These are phyloP conservation scores for Seira ritae DNA, from an alignment of 2,888 invertebrate species.

Conservation along the genomic window DNA sequence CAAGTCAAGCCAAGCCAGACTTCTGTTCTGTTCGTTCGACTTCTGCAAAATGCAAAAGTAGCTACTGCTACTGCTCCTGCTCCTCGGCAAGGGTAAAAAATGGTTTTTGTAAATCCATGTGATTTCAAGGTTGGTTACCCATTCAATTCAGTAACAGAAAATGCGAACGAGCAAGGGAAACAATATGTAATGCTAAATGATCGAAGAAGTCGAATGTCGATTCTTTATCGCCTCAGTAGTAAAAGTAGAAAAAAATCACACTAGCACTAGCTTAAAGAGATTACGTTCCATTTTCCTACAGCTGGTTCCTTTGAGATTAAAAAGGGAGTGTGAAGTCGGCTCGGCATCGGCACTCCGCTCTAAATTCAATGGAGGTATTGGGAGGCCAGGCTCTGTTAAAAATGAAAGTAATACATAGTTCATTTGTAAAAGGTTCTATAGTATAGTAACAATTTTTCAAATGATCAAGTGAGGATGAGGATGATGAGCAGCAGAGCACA, in stretches of 20 bases:
- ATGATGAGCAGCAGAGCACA: conserved; percentile 48
- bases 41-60: conserved; percentile 21
- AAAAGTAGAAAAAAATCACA: not conserved
- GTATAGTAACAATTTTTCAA: not conserved
- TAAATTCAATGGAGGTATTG: not conserved
- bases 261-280: conserved; percentile 8
- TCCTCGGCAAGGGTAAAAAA: conserved; percentile 45
- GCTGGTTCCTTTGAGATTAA: not conserved
- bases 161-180: not conserved
- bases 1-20: no score
- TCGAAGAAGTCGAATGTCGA: no score
- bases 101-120: conserved; percentile 47
- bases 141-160: conserved; percentile 52
- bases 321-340: not conserved
- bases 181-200: conserved; percentile 18
- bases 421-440: conserved; percentile 17
- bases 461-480: conserved; percentile 3
- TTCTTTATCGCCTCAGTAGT: no score
- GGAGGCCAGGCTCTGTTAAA: conserved; percentile 51
- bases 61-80: conserved; percentile 34
- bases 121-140: conserved; percentile 56
- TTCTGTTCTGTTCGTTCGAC: conserved; percentile 13
- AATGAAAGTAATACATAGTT: conserved; percentile 50
- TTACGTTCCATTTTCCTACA: not conserved
- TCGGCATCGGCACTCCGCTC: not conserved